Conservation (phyloP, 2,113 vertebrate genomes). For the Chloropsis cyanopogon region DNA sequence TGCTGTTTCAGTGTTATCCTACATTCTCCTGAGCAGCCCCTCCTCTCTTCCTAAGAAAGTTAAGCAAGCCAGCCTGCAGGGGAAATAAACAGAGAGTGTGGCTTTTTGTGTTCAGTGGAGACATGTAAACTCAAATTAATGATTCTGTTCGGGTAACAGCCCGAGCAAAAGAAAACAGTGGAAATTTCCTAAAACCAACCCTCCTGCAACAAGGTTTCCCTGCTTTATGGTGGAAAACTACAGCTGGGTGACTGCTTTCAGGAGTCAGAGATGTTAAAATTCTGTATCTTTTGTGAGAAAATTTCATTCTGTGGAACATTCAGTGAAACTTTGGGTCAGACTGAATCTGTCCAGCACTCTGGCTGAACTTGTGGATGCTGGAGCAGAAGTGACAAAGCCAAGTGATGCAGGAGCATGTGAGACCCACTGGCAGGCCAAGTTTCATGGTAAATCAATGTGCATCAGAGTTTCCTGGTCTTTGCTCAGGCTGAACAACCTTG, state of each 20-base stretch:
- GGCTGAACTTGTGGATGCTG: neutral
- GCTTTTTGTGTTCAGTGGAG: neutral
- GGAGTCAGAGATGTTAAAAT: neutral
- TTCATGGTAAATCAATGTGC: fast-evolving
- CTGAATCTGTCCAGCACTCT: neutral
- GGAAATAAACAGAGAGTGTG: slow-evolving; percentile 8
- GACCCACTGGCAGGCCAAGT: neutral
- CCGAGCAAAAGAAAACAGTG: neutral
- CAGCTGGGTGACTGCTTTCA: neutral
- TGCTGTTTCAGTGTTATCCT: neutral
- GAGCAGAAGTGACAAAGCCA: neutral
- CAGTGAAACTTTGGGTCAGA: neutral
- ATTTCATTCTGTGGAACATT: neutral
- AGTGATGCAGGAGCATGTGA: neutral
- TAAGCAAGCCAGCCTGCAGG: neutral
- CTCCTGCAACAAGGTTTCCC: neutral
- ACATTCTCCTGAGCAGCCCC: neutral
- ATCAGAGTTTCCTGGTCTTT: neutral
- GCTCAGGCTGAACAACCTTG: neutral
- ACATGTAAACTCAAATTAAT: slow-evolving; percentile 1
- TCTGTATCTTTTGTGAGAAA: neutral
- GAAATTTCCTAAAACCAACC: neutral
- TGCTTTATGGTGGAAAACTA: neutral
- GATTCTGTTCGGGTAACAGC: neutral
- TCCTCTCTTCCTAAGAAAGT: neutral